Evolutionary conservation across 1,140 invertebrate species (phyloP), one percentile per base, ranked within the genome.

Genomic region (Copidosoma floridanum): DNA sequence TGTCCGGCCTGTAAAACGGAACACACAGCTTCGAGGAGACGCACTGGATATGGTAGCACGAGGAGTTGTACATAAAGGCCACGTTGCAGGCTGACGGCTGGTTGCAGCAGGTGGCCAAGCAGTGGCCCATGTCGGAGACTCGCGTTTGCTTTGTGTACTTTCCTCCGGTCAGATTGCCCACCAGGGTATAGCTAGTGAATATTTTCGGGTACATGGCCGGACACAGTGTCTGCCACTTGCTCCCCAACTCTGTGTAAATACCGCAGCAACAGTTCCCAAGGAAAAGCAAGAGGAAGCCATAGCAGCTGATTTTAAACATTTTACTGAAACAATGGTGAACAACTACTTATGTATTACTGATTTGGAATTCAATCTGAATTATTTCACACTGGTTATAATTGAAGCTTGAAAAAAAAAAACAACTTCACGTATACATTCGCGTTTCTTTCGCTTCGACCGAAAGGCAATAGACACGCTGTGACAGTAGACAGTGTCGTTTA

Each of bases 21-120:
- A 87, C 61, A 69, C 91, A 93, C 40, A 85, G 71, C 69, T 89
- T 85, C 73, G 89, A 85, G 69, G 77, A 87, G 23, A 78, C 79
- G 77, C 91, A 93, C 56, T 85, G 82, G 11, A 91, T 84, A 78
- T 89, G 88, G 71, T 85, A 94, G 73, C 92, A 94, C 48, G 85
- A 87, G 18, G 78, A 75, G 65, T 91, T 86, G 57, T 85, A 85
- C 71, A 91, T 87, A 68, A 94, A 87, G 4, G 88, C 90, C 61
- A 93, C 85, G 76, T 94, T 89, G 72, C 92, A 94, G 2, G 73
- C 66, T n/a, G n/a, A n/a, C 1, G 81, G 74, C 37, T 84, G 80
- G 1, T 76, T 73, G 72, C 92, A 94, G 71, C 93, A 94, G 32
- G 83, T 81, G 64, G 84, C 79, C 3, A 92, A 83, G 75, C 92